phyloP scores from a whole-genome alignment of 1,140 invertebrate genomes.

The Brachionus sp. region DNA sequence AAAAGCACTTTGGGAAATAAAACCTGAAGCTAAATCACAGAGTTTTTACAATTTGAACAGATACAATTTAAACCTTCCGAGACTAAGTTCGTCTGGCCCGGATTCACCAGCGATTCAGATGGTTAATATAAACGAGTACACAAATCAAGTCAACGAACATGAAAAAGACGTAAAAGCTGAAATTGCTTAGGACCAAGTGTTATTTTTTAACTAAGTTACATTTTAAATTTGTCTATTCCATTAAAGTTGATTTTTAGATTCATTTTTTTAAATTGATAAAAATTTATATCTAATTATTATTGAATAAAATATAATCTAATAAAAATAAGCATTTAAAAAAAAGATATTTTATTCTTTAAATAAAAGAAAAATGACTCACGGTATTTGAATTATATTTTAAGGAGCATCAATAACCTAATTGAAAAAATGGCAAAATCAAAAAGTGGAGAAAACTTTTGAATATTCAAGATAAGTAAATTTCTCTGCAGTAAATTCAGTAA shows the following conservation, averaged over 20 bases:
- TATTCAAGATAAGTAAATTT: no score
- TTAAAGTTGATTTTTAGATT: neutral
- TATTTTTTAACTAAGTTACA: neutral
- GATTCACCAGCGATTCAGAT: neutral
- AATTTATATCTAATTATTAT: no score
- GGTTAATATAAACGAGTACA: neutral
- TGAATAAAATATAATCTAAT: no score
- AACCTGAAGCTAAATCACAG: conserved; percentile 22
- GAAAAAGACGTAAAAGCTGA: neutral
- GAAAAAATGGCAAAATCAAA: no score
- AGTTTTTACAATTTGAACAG: neutral
- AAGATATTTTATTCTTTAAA: no score
- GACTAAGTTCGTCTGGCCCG: neutral
- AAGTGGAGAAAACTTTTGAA: no score
- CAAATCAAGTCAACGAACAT: neutral
- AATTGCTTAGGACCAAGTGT: neutral
- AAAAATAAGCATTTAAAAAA: no score
- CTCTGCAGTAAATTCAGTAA: no score
- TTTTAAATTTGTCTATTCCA: neutral
- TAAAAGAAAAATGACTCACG: no score
- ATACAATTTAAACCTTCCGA: neutral
- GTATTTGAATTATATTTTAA: no score
- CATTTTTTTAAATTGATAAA: neutral
- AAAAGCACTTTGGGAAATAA: conserved; percentile 31
- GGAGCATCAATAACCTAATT: no score